phyloP scores from a whole-genome alignment of 2,888 invertebrate species.

The Zaprionus lineosus region DNA sequence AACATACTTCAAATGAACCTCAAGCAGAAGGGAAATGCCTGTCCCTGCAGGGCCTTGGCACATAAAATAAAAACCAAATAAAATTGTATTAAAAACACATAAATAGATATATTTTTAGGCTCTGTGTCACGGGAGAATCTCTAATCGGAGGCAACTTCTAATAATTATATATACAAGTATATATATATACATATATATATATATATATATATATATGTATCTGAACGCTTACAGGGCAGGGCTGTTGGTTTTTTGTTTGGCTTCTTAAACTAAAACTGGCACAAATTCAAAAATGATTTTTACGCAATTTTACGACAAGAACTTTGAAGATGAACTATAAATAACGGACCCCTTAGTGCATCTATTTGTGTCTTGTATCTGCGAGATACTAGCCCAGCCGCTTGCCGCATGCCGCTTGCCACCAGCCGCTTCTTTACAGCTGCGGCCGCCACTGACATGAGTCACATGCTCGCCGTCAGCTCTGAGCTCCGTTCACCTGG shows the following conservation, averaged over 20 bases:
- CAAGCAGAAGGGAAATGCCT: neutral
- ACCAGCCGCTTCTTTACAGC: neutral
- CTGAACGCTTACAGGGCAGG: constrained; percentile 38
- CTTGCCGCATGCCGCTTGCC: neutral
- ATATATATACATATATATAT: constrained; percentile 9
- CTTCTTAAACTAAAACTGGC: constrained; percentile 63
- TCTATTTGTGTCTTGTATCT: constrained; percentile 60
- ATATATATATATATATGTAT: constrained; percentile 11
- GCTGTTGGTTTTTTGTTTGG: constrained; percentile 33
- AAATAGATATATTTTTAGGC: constrained; percentile 57
- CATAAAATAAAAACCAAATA: constrained; percentile 33
- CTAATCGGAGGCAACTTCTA: constrained; percentile 10
- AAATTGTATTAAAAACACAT: constrained; percentile 75
- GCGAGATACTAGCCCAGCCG: constrained; percentile 48
- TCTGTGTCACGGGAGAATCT: constrained; percentile 49
- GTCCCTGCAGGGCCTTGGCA: neutral
- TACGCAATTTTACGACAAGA: constrained; percentile 78
- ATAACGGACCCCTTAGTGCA: constrained; percentile 63
- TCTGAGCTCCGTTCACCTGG: constrained; percentile 61
- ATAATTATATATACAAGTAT: constrained; percentile 20
- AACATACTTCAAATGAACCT: too few species aligned
- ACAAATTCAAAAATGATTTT: constrained; percentile 76
- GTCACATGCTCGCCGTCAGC: constrained; percentile 36
- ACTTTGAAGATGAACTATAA: constrained; percentile 71
- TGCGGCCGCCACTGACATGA: constrained; percentile 50